Evolutionary conservation across 2,113 vertebrate genomes (phyloP).

Genomic region (Bos taurus): ARS-UCD2.0 NC_037335.1:41062501-41063000

Average conservation of each 20-base stretch:
- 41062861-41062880: not conserved
- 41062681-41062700: not conserved
- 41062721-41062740: not conserved
- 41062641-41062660: not conserved
- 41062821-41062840: constrained; percentile 1
- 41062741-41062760: not conserved
- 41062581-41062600: not conserved
- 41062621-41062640: not conserved
- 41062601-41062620: not conserved
- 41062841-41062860: not conserved
- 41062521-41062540: not conserved
- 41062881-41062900: not conserved
- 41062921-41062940: not conserved
- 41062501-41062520: not conserved
- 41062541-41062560: not conserved
- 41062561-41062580: not conserved
- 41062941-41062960: not conserved
- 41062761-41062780: not conserved
- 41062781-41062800: not conserved
- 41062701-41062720: not conserved
- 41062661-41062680: not conserved
- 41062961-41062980: not conserved
- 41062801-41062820: not conserved
- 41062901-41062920: not conserved
- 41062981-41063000: not conserved